Base-by-base conservation (phyloP, 92 coral and sea anemone species). In the Plumapathes pennacea region DNA sequence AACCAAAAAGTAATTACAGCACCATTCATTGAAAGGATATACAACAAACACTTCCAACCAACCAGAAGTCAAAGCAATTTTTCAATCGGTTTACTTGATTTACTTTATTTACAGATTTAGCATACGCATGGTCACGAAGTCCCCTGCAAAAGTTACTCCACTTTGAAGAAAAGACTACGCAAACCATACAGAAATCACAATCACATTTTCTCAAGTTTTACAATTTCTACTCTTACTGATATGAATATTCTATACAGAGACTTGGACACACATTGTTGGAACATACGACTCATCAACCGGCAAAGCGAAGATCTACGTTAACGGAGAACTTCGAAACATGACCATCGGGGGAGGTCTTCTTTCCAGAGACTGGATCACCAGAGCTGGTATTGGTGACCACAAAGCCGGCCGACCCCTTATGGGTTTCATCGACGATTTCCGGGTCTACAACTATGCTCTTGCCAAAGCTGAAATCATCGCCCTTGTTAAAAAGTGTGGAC, bases 321-420 rank as follows among this genome's bases (percentile, higher is more conserved):
- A 92, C 57, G 98, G 94, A 11, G 84, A 83, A 58, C 85, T 92
- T 21, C 86, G 96, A 12, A 92, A 92, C 82, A 92, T 92, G 98
- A 88, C 96, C 32, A 77, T 74, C 30, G 96, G 96, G 10, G 75
- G 76, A 26, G 98, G 98, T 1, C 72, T 66, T 12, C 56, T 92
- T 36, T 92, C 98, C 26, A 80, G 96, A 56, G 98, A 92, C 74
- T 92, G 98, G 98, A 49, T 80, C 52, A 71, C 88, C 47, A 68
- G 98, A 11, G 96, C 96, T 52, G 98, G 98, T 14, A 81, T 92
- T 50, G 98, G 98, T 34, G 98, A 92, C 82, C 98, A 92, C 84
- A 92, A 92, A 72, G 96, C 95, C 10, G 55, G 60, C 63, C 84
- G 98, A 17, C 92, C 98, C 38, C 82, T 92, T 47, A 50, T 70